These are phyloP conservation scores for Ahaetulla prasina DNA, from an alignment of 2,113 vertebrate species.

Conservation along the genomic window DNA sequence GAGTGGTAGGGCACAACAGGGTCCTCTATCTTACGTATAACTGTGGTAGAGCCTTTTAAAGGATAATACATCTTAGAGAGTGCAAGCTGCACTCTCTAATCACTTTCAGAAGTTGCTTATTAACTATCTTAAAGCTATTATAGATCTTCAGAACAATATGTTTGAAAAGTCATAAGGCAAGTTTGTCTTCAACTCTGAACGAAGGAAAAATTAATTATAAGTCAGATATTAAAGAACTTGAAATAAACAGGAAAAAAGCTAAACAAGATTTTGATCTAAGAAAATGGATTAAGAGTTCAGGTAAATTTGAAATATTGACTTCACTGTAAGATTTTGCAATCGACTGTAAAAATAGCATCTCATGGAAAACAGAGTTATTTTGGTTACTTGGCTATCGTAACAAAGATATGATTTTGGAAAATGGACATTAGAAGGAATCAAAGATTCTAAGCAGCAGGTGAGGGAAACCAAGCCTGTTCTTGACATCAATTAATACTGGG, in stretches of 20 bases:
- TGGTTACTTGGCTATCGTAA: not conserved
- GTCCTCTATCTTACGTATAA: not conserved
- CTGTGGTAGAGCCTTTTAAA: not conserved
- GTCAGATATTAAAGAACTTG: not conserved
- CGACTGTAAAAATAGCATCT: not conserved
- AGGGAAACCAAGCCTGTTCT: not conserved
- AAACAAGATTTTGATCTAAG: not conserved
- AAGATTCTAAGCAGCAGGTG: not conserved
- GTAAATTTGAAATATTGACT: not conserved
- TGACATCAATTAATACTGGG: not conserved
- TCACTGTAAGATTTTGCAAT: not conserved
- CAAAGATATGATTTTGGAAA: not conserved
- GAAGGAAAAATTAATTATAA: not conserved
- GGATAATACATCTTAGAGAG: not conserved
- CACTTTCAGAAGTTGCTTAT: not conserved
- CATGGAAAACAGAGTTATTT: not conserved
- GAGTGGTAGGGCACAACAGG: not conserved
- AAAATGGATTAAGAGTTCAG: not conserved
- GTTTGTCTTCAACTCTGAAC: not conserved
- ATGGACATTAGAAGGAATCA: not conserved
- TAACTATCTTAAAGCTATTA: not conserved
- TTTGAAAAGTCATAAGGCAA: not conserved
- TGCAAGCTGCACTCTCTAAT: not conserved
- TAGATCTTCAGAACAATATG: not conserved
- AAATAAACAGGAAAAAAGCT: not conserved